Evolutionary conservation across 2,797 vertebrate genomes (phyloP), one percentile per base, ranked within the genome.

Genomic region (Telmatherina bonti): DNA sequence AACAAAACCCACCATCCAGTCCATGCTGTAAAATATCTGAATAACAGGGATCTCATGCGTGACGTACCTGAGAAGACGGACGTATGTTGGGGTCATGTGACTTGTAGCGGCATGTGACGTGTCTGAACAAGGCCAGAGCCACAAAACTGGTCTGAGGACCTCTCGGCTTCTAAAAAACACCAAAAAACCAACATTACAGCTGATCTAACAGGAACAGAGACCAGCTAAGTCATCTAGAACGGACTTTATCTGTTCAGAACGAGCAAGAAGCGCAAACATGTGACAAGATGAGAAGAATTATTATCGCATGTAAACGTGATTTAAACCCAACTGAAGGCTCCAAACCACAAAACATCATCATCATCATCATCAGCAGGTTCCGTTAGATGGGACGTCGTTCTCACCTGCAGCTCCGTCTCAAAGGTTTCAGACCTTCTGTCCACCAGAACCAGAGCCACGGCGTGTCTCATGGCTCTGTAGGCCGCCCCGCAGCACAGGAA

Each of bases 401-500:
- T 84, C 57, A 95, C 94, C 91, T 88, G 62, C 4, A 93, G 61
- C 11, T 83, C 38, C 5, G 61, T 43, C 62, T 7, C 38, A 56
- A 93, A 79, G 16, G 11, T 0, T 22, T 87, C 60, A 0, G 72
- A 45, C 6, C 0, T 63, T 36, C 75, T 66, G 0, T 84, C 86
- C 62, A 89, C 51, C 9, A 93, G 67, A 9, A 85, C 82, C 47
- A 18, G 63, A n/a, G 29, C 59, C 74, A 93, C 79, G 2, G 76
- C 81, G 5, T 92, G 58, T 67, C 91, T 92, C 61, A 90, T 7
- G 9, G 3, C 45, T 41, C 43, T 56, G 80, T 95, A 95, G 0
- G 60, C 3, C 8, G 33, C 3, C 35, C 92, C 93, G 3, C 86
- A 91, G 85, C 92, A 93, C 51, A 94, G 83, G 83, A 93, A 94